Evolutionary conservation across 2,888 invertebrate species (phyloP), one percentile per base, ranked within the genome.

Genomic region (Leuctra nigra): DNA sequence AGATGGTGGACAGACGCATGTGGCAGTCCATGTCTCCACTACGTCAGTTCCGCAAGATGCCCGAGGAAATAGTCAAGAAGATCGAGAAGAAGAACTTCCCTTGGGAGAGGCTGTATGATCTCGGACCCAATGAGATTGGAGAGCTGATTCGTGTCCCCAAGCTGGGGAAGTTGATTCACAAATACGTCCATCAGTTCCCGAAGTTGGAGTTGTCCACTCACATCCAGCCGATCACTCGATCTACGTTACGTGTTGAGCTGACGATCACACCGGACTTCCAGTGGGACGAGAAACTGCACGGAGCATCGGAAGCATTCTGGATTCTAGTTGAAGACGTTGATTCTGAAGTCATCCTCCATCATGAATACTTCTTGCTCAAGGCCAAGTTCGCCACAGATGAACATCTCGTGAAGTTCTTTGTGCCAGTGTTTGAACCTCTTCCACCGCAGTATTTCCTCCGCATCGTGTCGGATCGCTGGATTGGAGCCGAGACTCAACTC

Each of bases 21-120:
- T 99, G 99, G 99, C 97, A 98, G 72, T 96, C 96, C 0, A 96
- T 99, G 96, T 96, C 95, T 1, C 99, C 99, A 1, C 75, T 99
- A 13, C 75, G 99, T 13, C 99, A 99, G 71, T 99, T 99, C 69
- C 82, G 91, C 63, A 98, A 96, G 71, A 95, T 97, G 83, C 98
- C 94, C 0, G 95, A 94, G 68, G 97, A 97, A 76, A 88, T 93
- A 16, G 86, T 98, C 7, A 92, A 95, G 69, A 97, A 98, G 70
- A 84, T 99, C 23, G 99, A 99, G 70, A 99, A 99, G 80, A 99
- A 99, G 66, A 91, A 89, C 70, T 90, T 93, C 69, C 91, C 92
- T 0, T 93, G 92, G 91, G 91, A 92, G 70, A 78, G 68, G 54
- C 78, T 99, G 0, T 98, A 96, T 71, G 99, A 99, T 72, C 76